Percentiles rank a stretch among this genome's conserved stretches.
These are phyloP conservation scores for Sciurus vulgaris DNA, from an alignment of 2,797 vertebrate species.

Conservation along the genomic window DNA sequence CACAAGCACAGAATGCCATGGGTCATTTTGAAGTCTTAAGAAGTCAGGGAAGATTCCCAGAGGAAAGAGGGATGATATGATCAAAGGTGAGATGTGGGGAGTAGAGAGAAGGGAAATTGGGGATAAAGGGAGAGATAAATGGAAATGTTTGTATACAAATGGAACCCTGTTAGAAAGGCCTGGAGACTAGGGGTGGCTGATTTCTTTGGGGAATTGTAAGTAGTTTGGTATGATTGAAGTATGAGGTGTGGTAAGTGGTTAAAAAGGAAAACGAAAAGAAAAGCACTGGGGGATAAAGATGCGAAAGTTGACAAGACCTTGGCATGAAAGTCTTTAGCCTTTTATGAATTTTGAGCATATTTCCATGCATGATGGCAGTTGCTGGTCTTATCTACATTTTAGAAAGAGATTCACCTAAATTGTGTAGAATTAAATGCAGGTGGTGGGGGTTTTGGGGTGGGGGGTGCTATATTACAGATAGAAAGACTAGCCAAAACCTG, in stretches of 20 bases:
- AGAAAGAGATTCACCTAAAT: not conserved
- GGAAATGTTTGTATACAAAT: not conserved
- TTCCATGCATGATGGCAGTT: not conserved
- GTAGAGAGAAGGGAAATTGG: not conserved
- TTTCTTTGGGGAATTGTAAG: not conserved
- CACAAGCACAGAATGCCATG: not conserved
- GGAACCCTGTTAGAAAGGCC: not conserved
- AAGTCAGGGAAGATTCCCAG: constrained; percentile 22
- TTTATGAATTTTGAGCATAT: constrained; percentile 27
- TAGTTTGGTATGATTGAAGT: not conserved
- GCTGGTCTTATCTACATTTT: constrained; percentile 40
- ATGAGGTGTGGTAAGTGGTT: not conserved
- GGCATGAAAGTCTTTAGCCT: not conserved
- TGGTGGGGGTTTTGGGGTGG: rapidly evolving
- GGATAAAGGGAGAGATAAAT: not conserved
- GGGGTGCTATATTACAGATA: not conserved
- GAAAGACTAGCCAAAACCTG: not conserved
- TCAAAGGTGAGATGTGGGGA: not conserved
- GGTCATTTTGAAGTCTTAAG: constrained; percentile 33
- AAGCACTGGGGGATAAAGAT: not conserved
- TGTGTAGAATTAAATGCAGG: not conserved
- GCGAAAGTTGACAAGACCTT: not conserved
- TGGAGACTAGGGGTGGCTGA: not conserved
- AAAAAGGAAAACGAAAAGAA: not conserved
- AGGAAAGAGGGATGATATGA: not conserved